Percentiles rank a stretch among this genome's conserved stretches.
phyloP scores from a whole-genome alignment of 2,113 vertebrate species.

The Drymodes brunneopygia region DNA sequence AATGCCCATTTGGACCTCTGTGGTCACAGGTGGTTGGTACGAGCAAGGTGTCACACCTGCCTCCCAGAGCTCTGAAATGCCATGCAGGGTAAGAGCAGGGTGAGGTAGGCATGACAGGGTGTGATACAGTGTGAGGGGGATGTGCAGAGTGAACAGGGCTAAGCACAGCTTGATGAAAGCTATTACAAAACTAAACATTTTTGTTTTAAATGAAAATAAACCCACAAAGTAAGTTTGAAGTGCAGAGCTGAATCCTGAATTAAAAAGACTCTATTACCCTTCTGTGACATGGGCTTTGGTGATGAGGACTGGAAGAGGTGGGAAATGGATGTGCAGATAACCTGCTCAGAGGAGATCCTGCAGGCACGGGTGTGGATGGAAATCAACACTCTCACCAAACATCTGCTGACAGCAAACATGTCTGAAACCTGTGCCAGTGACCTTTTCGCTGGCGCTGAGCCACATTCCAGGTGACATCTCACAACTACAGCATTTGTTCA shows the following conservation, averaged over 20 bases:
- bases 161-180: background rate
- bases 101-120: background rate
- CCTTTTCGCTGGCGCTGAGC: background rate
- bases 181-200: background rate
- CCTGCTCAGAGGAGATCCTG: background rate
- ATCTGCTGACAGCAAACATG: background rate
- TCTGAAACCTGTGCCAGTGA: background rate
- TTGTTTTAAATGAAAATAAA: background rate
- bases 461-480: background rate
- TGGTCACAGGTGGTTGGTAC: background rate
- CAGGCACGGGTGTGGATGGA: rapidly evolving
- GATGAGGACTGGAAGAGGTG: background rate
- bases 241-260: background rate
- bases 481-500: background rate
- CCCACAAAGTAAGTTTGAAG: background rate
- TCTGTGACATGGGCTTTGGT: background rate
- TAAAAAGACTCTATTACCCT: background rate
- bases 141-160: background rate
- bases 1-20: background rate
- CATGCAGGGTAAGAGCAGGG: background rate
- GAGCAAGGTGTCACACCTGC: background rate
- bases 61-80: background rate
- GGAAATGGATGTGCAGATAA: background rate
- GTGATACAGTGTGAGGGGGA: background rate
- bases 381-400: background rate